Base-by-base conservation (phyloP, 2,888 invertebrate species). In the Lobophora halterata region DNA sequence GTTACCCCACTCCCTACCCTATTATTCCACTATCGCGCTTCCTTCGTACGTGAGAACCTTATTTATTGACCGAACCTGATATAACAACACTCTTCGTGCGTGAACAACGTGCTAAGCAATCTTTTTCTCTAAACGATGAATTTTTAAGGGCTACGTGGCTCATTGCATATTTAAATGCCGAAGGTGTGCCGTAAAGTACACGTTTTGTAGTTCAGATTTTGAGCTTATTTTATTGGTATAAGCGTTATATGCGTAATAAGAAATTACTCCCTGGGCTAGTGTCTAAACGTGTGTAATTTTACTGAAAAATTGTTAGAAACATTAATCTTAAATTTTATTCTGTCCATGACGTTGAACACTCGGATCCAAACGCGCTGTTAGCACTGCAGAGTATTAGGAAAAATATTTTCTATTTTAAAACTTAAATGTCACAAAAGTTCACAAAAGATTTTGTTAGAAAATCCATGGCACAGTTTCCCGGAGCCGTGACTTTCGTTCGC, bases 11-110 rank as follows among this genome's bases (percentile, higher is more conserved):
- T 58, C 65, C 51, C 61, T 61, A 59, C 60, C 58, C 69, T 65
- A 72, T 76, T 77, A 79, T 76, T 71, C 65, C 58, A 67, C 67
- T 68, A 71, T 71, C 61, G 65, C 57, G 58, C 59, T 65, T 65
- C 58, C 50, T 49, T 46, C 55, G 63, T 62, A 73, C 71, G 67
- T 73, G 71, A 68, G 61, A 53, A 52, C 58, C 50, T 67, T 72
- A 72, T 74, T 76, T 76, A 79, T 73, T 70, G 65, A 65, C 64
- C 50, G 56, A 59, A 62, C 61, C 55, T 62, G 59, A 65, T 66
- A 60, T 67, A 59, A 55, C 59, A 58, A 58, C 54, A 55, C 57
- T 59, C 55, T 63, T 49, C 55, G 52, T 54, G 55, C 58, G 58
- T 61, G 50, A 61, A 63, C 54, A 61, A 65, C 64, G 61, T 59